phyloP scores from a whole-genome alignment of 2,888 invertebrate species.

The Hirtodrosophila duncani region DNA sequence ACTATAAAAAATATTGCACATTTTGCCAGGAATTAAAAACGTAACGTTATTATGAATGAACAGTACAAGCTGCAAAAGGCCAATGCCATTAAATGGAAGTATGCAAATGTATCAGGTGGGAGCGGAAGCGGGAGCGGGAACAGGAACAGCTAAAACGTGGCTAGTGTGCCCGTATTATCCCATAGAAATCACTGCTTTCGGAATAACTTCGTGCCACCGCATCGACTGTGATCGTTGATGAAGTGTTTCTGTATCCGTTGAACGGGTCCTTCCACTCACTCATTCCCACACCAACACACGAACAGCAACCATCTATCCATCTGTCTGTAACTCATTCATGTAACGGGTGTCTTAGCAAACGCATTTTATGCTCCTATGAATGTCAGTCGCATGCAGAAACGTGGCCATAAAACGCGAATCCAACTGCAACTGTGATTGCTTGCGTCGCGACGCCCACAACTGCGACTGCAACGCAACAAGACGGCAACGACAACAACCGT shows the following conservation, averaged over 20 bases:
- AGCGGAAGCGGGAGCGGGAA: too few species aligned
- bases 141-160: background rate
- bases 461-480: conserved; percentile 3
- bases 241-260: too few species aligned
- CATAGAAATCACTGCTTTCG: too few species aligned
- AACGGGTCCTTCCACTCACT: background rate
- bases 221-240: too few species aligned
- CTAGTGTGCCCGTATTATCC: too few species aligned
- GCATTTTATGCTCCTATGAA: conserved; percentile 15
- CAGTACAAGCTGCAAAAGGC: conserved; percentile 8
- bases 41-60: conserved; percentile 48
- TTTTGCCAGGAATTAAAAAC: conserved; percentile 22
- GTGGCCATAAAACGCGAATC: conserved; percentile 36
- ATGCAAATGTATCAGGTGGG: conserved; percentile 19
- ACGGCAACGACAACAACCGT: conserved; percentile 20
- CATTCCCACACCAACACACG: conserved; percentile 17
- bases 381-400: conserved; percentile 26
- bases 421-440: conserved; percentile 10
- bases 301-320: too few species aligned
- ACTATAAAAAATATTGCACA: conserved; percentile 33
- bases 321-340: conserved; percentile 16
- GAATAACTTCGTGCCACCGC: too few species aligned
- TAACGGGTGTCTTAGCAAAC: conserved; percentile 26
- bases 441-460: conserved; percentile 44
- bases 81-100: conserved; percentile 26